Evolutionary conservation across 2,797 vertebrate genomes (phyloP).

Genomic region (Moxostoma hubbsi): DNA sequence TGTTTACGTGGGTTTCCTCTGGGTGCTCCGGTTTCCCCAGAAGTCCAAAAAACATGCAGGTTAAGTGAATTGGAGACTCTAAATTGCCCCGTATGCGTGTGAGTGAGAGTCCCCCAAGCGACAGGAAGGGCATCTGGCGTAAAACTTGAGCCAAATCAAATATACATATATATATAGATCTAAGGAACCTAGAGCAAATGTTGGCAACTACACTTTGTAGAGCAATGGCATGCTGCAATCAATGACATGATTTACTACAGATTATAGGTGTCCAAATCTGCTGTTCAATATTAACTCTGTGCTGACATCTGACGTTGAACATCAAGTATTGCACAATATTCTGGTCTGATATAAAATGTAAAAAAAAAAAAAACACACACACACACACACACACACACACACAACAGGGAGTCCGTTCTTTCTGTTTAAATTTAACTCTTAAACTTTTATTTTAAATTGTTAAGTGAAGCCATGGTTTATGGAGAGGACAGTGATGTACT

Average conservation of each 20-base stretch:
- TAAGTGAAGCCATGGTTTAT: neutral
- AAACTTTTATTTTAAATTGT: neutral
- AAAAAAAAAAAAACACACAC: neutral
- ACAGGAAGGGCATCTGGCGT: no score
- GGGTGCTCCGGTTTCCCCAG: no score
- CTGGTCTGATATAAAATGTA: neutral
- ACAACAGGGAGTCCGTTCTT: neutral
- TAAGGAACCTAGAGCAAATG: neutral
- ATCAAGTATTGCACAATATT: neutral
- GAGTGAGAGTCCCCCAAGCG: no score
- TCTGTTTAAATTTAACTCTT: no score
- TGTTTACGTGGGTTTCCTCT: no score
- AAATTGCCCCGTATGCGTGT: no score
- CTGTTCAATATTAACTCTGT: constrained; percentile 8
- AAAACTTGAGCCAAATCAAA: no score
- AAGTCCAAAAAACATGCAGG: no score
- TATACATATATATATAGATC: no score
- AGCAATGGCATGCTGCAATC: neutral
- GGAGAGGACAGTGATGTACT: neutral
- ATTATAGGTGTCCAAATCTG: neutral
- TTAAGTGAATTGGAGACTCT: no score
- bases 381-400: no score
- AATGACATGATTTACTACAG: neutral
- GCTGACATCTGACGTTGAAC: constrained; percentile 54
- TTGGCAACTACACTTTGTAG: neutral